Conservation (phyloP, 2,113 vertebrate species). For the Irena cyanogastra region DNA sequence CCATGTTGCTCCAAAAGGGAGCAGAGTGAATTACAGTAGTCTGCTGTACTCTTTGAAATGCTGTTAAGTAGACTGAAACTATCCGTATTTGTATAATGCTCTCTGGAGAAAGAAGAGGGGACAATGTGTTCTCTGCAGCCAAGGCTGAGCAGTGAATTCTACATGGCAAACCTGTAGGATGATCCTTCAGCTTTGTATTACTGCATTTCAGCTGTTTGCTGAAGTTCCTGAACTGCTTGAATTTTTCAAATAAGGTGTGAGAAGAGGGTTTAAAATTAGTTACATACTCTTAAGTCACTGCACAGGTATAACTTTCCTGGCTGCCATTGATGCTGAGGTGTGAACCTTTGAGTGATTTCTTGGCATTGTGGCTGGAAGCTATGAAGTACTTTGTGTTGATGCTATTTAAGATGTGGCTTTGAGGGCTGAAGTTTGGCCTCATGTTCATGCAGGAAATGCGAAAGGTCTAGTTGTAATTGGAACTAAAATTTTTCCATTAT, state of each 20-base stretch:
- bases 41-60: background rate
- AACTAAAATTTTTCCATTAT: background rate
- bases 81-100: background rate
- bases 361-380: background rate
- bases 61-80: background rate
- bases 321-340: background rate
- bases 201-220: background rate
- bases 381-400: fast-evolving
- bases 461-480: background rate
- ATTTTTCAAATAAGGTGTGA: background rate
- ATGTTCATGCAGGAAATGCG: background rate
- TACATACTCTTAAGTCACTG: background rate
- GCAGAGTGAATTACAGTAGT: background rate
- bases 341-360: background rate
- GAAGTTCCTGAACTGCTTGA: background rate
- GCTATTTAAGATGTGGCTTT: background rate
- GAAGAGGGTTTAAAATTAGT: background rate
- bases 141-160: background rate
- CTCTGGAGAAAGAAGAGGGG: background rate
- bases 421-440: background rate
- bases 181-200: background rate
- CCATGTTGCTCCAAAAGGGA: background rate
- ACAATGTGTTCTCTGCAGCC: background rate
- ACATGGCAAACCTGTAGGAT: background rate
- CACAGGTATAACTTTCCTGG: background rate